phyloP scores from a whole-genome alignment of 2,797 vertebrate species.

The Mareca penelope region DNA sequence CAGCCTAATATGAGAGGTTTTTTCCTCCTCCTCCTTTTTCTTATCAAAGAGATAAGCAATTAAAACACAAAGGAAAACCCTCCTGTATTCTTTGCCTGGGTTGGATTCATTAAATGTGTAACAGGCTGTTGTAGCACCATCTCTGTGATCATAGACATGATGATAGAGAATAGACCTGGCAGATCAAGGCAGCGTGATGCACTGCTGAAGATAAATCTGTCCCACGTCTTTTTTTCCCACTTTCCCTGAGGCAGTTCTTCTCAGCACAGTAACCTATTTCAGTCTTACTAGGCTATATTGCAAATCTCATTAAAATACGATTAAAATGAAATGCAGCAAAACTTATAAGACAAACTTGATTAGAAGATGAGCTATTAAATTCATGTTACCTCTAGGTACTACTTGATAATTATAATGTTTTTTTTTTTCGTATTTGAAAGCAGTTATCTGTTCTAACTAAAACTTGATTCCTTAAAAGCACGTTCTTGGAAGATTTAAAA shows the following conservation, averaged over 20 bases:
- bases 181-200: slow-evolving; percentile 16
- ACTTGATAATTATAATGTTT: not conserved
- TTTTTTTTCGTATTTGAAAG: slow-evolving; percentile 3
- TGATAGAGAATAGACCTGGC: slow-evolving; percentile 31
- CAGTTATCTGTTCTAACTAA: not conserved
- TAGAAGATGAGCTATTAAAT: slow-evolving; percentile 1
- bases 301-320: slow-evolving; percentile 13
- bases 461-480: not conserved
- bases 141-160: slow-evolving; percentile 52
- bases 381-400: not conserved
- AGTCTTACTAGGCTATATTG: not conserved
- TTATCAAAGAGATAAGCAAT: slow-evolving; percentile 46
- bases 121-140: not conserved
- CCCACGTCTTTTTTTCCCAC: not conserved
- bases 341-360: not conserved
- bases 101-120: not conserved
- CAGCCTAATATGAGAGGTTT: not conserved
- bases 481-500: not conserved
- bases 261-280: slow-evolving; percentile 47
- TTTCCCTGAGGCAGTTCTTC: slow-evolving; percentile 33
- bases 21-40: not conserved
- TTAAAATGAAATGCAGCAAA: slow-evolving; percentile 12
- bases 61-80: slow-evolving; percentile 26
- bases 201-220: not conserved
- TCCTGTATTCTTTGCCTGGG: not conserved